Percentiles rank a stretch among this genome's conserved stretches.
These are phyloP conservation scores for Desmodus rotundus DNA, from an alignment of 2,113 vertebrate genomes.

Conservation along the genomic window DNA sequence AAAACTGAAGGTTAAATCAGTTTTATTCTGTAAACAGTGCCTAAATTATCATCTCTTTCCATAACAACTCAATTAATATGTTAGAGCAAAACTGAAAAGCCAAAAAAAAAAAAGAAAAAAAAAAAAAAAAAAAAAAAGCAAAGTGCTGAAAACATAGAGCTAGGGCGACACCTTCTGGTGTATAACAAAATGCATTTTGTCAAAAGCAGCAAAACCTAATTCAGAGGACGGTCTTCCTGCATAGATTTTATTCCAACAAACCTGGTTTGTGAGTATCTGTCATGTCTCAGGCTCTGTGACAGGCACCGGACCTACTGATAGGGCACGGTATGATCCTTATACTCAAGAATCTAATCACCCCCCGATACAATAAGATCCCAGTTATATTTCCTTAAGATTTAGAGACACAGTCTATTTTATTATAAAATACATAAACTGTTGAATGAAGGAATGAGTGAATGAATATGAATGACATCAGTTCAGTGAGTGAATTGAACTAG, in stretches of 20 bases:
- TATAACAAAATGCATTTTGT: not conserved
- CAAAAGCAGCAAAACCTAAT: not conserved
- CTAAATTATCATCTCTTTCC: conserved; percentile 39
- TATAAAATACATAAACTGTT: not conserved
- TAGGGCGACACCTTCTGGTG: conserved; percentile 77
- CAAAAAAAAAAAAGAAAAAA: not conserved
- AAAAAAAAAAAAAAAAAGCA: too few species aligned
- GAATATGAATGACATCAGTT: not conserved
- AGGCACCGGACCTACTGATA: not conserved
- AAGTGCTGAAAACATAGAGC: not conserved
- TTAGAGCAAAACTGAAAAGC: conserved; percentile 3
- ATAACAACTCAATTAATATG: conserved; percentile 61
- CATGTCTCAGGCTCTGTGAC: not conserved
- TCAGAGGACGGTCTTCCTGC: not conserved
- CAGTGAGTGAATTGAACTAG: not conserved
- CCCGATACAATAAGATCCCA: not conserved
- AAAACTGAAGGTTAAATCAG: conserved; percentile 38
- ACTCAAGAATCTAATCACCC: not conserved
- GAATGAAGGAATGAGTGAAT: not conserved
- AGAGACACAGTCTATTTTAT: not conserved
- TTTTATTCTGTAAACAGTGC: conserved; percentile 61
- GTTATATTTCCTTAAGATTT: not conserved
- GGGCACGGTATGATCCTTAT: not conserved
- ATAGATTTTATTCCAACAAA: not conserved
- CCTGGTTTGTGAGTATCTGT: not conserved